Evolutionary conservation across 2,888 invertebrate species (phyloP), one percentile per base, ranked within the genome.

Genomic region (Agonopterix arenella): DNA sequence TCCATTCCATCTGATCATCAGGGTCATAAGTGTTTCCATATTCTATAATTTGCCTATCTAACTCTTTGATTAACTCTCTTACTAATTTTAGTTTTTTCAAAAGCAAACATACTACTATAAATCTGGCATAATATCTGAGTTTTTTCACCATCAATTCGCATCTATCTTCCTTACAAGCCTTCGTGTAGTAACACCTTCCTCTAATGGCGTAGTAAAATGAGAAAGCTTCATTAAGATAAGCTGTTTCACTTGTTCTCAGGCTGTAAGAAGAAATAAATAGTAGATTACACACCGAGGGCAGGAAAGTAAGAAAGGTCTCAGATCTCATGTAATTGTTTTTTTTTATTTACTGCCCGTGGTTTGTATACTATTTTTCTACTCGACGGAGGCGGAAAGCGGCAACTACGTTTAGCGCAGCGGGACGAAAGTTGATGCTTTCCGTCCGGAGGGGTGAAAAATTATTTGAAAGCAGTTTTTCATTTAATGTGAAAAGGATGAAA

Each of bases 101-200:
- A 66, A 98, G 91, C 65, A 98, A 91, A 82, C 98, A 97, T 40
- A 98, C 98, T 49, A 98, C 97, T 72, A 98, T 98, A 82, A 98
- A 98, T 57, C 98, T 92, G 16, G 98, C 98, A 83, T 98, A 98
- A 78, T 98, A 98, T 53, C 95, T 89, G 50, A 98, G 89, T 81
- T 98, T 98, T 84, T 98, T 98, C 57, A 98, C 97, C 96, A 98
- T 98, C 57, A 98, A 82, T 78, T 98, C 98, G 61, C 97, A 95
- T 66, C 96, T 94, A 80, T 97, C 97, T 84, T 98, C 98, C 78
- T 97, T 97, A 58, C 94, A 94, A 0, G 97, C 97, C 70, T 97
- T 93, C 49, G 97, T 97, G 80, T 98, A 98, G 80, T 98, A 98
- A 13, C 96, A 96, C 65, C 98, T 90, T 55, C 96, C 96, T 62